A percentile compares a stretch with the other conserved stretches of the same genome.
phyloP scores from a whole-genome alignment of 1,140 invertebrate genomes.

The Drosophila aff. region DNA sequence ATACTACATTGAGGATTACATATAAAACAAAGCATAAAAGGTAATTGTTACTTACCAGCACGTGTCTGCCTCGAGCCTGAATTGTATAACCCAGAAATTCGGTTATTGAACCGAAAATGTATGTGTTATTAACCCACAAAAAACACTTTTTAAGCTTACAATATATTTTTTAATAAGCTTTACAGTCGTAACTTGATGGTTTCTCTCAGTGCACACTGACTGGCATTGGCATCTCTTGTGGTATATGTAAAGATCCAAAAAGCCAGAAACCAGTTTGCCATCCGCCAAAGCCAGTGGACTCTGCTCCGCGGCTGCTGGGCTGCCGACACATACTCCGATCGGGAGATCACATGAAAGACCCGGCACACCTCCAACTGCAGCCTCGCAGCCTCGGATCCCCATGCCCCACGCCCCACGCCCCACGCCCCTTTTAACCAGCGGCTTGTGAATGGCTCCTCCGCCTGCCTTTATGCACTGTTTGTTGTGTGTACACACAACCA shows the following conservation, averaged over 20 bases:
- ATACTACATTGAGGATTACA: neutral
- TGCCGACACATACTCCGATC: conserved; percentile 76
- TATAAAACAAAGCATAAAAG: neutral
- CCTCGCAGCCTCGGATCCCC: neutral
- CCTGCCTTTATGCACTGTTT: conserved; percentile 78
- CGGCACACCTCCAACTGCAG: conserved; percentile 70
- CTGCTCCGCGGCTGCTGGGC: conserved; percentile 58
- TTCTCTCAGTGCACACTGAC: conserved; percentile 23
- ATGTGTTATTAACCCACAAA: conserved; percentile 10
- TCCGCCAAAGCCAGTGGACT: conserved; percentile 74
- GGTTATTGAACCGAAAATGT: neutral
- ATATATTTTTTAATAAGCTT: neutral
- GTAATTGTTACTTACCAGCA: neutral
- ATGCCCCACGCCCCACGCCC: neutral
- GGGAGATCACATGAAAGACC: conserved; percentile 77
- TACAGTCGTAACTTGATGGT: too few species aligned
- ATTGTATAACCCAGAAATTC: neutral
- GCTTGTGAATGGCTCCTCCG: conserved; percentile 72
- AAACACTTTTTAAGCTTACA: neutral
- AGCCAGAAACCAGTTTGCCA: conserved; percentile 72
- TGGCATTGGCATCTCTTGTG: conserved; percentile 58
- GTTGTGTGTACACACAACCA: conserved; percentile 57
- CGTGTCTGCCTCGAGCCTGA: neutral
- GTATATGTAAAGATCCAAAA: conserved; percentile 57
- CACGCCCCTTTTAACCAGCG: conserved; percentile 38